Conservation (phyloP, 1,140 invertebrate species). For the Apis cerana region DNA sequence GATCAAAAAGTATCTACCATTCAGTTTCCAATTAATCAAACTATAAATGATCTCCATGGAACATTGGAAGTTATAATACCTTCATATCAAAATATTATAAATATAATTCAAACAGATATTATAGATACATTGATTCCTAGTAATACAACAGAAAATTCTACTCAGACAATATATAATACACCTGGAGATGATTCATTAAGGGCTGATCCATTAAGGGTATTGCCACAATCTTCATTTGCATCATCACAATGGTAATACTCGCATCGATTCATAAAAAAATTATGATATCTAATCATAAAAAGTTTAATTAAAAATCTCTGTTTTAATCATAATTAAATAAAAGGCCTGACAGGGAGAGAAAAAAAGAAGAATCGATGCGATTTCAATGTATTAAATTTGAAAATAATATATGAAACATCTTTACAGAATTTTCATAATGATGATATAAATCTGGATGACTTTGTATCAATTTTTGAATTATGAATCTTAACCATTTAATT, state of each 20-base stretch:
- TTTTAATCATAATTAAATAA: not conserved
- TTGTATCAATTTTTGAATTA: conserved; percentile 46
- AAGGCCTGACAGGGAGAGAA: not conserved
- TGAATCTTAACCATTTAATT: not conserved
- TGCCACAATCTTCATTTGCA: not conserved
- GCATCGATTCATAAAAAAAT: conserved; percentile 40
- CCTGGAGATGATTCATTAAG: not conserved
- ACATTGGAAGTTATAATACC: conserved; percentile 78
- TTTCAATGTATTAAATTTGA: not conserved
- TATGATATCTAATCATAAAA: not conserved
- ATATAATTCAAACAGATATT: conserved; percentile 79
- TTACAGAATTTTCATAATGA: conserved; percentile 64
- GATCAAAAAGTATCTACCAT: conserved; percentile 76
- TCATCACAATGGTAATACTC: conserved; percentile 61
- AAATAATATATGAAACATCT: conserved; percentile 21
- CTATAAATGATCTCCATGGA: conserved; percentile 77
- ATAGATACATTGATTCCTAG: conserved; percentile 73
- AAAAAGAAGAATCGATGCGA: conserved; percentile 21
- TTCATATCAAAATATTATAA: conserved; percentile 74
- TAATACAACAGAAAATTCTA: conserved; percentile 60
- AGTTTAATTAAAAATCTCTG: not conserved
- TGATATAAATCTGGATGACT: conserved; percentile 48
- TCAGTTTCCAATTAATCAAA: conserved; percentile 75
- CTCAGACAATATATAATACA: conserved; percentile 64
- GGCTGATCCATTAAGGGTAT: conserved; percentile 57